Evolutionary conservation across 1,140 invertebrate species (phyloP), one percentile per base, ranked within the genome.

Genomic region (Lanistes nyassanus): DNA sequence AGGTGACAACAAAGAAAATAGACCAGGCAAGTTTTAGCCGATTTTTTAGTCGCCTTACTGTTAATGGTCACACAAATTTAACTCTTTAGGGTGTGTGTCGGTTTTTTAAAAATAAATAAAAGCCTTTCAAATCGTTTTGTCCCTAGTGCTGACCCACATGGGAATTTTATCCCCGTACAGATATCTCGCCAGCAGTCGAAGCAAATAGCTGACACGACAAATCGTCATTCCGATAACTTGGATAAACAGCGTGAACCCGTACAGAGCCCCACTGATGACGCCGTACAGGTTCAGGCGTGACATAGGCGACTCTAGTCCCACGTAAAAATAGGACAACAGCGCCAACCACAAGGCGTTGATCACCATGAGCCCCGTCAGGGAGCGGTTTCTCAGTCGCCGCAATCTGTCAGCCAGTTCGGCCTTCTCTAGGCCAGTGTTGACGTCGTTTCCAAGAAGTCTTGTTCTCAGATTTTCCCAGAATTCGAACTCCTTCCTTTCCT

Each of bases 261-360:
- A 83, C 31, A 83, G 75, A n/a, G 82, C 81, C 3, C 80, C 82
- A 70, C 78, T 80, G 51, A 82, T 83, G 36, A 82, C 60, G 16
- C 82, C 82, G 53, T 83, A 83, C 36, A 83, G 68, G 65, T 83
- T 83, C 26, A 81, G 73, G 42, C 76, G 75, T 21, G 79, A 79
- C 42, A 83, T 42, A 21, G 78, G 73, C 3, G 77, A 79, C 29
- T 76, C 69, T 13, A 79, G 36, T 16, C 79, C 79, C 53, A 81
- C 68, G 42, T 83, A 83, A 60, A 83, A 81, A 29, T 79, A 80
- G 23, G 79, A 80, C 39, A 82, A 76, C 21, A 82, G 36, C 0
- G 34, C 69, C 69, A 83, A 55, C 82, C 82, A 83, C 55, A 83
- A 26, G 16, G 65, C 76, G 69, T 84, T 84, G 36, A 81, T 47